Evolutionary conservation across 2,113 vertebrate species (phyloP), one percentile per base, ranked within the genome.

Genomic region (Festucalex cinctus): DNA sequence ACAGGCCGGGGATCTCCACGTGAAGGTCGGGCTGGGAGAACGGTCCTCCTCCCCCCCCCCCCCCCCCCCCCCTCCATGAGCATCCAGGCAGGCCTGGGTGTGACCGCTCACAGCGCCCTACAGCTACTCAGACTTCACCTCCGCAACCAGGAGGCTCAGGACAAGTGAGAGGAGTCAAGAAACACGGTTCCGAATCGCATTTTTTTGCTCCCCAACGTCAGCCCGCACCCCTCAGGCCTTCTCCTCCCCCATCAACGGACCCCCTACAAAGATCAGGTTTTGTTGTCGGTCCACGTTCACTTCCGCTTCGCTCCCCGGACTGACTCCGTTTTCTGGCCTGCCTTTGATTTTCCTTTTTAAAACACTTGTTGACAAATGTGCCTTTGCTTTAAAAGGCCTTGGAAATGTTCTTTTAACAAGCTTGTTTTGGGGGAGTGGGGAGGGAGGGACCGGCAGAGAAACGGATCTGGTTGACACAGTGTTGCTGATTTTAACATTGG

Each of bases 71-170:
- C 80, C 28, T 4, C 4, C 28, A 32, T 32, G 56, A 81, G 77
- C 92, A 92, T 95, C 94, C 94, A 94, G 95, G 95, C 96, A 91
- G 95, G 95, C 93, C 95, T 96, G 94, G 93, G 92, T 92, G 92
- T 92, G 73, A 83, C 71, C 39, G 63, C 75, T 71, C 89, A 85
- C 86, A 86, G 88, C 70, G 86, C 90, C 77, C 70, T 54, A 0
- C 65, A 20, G 24, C 60, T 56, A 48, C 49, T 32, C 56, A 75
- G 76, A 73, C 43, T 54, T 56, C 61, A 67, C 83, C 85, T 86
- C 87, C 69, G 12, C 60, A 77, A 71, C 76, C 65, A 75, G 68
- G 82, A 81, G 85, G 81, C 83, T 86, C 86, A 86, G 85, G 83
- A 87, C 87, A 82, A 77, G 83, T 81, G 76, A 58, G 74, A 66